Percentiles rank a stretch among this genome's conserved stretches.
These are phyloP conservation scores for Neostethus bicornis DNA, from an alignment of 2,797 vertebrate species.

Conservation along the genomic window DNA sequence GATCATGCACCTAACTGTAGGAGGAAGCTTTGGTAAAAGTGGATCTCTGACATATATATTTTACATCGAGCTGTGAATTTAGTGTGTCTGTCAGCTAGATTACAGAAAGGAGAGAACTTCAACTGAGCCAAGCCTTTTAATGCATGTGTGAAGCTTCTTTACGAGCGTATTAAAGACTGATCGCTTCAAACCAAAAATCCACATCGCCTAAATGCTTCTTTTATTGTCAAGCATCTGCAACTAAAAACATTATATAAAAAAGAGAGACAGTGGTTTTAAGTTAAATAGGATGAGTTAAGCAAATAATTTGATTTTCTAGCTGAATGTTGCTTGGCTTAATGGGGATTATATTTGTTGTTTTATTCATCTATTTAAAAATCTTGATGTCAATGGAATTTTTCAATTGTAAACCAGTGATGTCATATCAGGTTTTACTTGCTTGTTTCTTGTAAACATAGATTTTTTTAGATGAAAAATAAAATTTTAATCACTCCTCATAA, in stretches of 20 bases:
- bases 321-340: too few species aligned
- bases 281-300: background rate
- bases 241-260: too few species aligned
- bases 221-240: background rate
- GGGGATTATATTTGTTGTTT: too few species aligned
- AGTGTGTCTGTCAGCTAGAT: slow-evolving; percentile 31
- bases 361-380: background rate
- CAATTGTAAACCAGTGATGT: background rate
- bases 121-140: background rate
- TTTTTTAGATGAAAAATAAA: background rate
- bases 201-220: background rate
- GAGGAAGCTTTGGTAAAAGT: slow-evolving; percentile 59
- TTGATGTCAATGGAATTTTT: background rate
- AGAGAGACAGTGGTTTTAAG: background rate
- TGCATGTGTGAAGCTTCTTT: background rate
- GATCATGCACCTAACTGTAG: slow-evolving; percentile 60
- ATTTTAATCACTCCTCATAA: too few species aligned
- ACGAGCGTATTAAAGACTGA: background rate
- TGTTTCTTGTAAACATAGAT: background rate
- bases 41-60: slow-evolving; percentile 70
- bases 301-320: background rate
- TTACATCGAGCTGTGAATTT: slow-evolving; percentile 70
- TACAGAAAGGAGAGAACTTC: slow-evolving; percentile 26
- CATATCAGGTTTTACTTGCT: background rate
- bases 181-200: background rate